Percentiles rank a stretch among this genome's conserved stretches.
Conservation (phyloP, 2,113 vertebrate species). For the Eupsittula cactorum region DNA sequence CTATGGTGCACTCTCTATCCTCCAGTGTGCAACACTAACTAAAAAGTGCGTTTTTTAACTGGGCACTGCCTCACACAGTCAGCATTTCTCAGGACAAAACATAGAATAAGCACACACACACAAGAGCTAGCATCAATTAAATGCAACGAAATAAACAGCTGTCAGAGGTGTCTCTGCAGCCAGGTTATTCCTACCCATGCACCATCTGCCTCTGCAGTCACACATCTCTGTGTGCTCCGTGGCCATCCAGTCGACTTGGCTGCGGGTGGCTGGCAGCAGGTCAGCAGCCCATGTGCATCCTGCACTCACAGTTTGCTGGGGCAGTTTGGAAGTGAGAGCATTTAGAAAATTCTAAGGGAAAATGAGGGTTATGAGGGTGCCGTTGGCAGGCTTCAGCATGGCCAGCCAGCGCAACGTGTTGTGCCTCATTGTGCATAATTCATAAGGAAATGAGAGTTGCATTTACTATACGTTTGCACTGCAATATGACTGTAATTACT, state of each 20-base stretch:
- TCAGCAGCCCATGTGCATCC: accelerated
- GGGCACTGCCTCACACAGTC: background rate
- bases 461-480: background rate
- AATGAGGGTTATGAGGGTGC: background rate
- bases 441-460: background rate
- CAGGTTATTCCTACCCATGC: accelerated
- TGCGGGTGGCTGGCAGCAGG: background rate
- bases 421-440: accelerated
- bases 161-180: background rate
- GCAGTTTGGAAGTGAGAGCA: background rate
- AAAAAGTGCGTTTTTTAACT: background rate
- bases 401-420: background rate
- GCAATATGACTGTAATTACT: background rate
- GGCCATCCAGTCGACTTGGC: background rate
- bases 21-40: background rate
- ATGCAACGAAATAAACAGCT: background rate
- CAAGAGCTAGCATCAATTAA: background rate
- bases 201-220: background rate
- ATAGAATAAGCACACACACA: background rate
- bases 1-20: background rate
- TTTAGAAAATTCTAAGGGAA: background rate
- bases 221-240: accelerated
- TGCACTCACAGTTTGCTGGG: accelerated
- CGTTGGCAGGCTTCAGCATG: background rate
- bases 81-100: background rate